Base-by-base conservation (phyloP, 2,888 invertebrate species). In the Resseliella maxima region DNA sequence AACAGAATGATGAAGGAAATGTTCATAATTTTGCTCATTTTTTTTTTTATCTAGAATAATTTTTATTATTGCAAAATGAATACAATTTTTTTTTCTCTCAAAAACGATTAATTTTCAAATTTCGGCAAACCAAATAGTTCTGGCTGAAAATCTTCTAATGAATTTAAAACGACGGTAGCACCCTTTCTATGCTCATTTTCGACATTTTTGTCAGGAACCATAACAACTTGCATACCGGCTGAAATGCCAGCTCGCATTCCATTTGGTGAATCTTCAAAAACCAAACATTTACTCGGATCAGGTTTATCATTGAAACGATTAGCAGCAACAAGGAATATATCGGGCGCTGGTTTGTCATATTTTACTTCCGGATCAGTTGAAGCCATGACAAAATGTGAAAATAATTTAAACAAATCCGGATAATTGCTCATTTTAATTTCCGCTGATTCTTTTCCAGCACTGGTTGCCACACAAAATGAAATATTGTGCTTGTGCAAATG, bases 251-350 rank as follows among this genome's bases (percentile, higher is more conserved):
- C 96, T 50, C 93, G 92, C 0, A 97, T 96, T 0, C 98, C 98
- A 90, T 97, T 97, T 0, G 96, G 95, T 0, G 98, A 96, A 91
- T 98, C 98, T 92, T 98, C 98, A 90, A 98, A 96, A 2, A 97
- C 97, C 87, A 98, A 91, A 89, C 96, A 96, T 94, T 95, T 93
- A 90, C 93, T 92, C 87, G 94, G 93, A 10, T 92, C 89, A 12
- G 95, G 95, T 88, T 93, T 92, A 87, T 94, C 94, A 0, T 92
- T 90, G 90, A 98, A 98, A 87, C 97, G 92, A 0, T 92, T 90
- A 0, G 96, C 96, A 86, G 95, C 94, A 0, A 97, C 93, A 27
- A 95, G 90, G 89, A 97, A 98, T 88, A 96, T 95, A 90, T 98
- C 97, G 0, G 98, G 98, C 86, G 94, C 94, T 0, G 98, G 98